A percentile compares a stretch with the other conserved stretches of the same genome.
Conservation (phyloP, 2,113 vertebrate genomes). For the Trematocara marginatum region DNA sequence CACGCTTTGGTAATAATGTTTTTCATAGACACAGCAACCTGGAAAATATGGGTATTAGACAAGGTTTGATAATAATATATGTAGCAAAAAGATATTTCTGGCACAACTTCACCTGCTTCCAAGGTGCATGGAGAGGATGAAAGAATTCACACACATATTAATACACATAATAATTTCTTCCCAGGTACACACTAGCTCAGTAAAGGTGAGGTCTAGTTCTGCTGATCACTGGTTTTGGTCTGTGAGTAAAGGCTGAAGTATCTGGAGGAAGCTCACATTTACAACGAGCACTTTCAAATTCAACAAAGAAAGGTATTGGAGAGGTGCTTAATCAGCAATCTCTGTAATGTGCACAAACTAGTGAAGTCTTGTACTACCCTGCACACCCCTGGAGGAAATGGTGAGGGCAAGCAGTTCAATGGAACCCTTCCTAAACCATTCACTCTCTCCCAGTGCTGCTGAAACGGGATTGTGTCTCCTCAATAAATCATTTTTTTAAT, state of each 20-base stretch:
- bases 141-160: no score
- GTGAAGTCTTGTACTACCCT: not conserved
- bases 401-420: not conserved
- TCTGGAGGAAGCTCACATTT: not conserved
- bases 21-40: no score
- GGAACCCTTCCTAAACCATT: not conserved
- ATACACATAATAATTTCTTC: not conserved
- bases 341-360: not conserved
- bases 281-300: not conserved
- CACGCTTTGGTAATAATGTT: no score
- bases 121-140: no score
- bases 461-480: not conserved
- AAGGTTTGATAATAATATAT: no score
- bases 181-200: not conserved
- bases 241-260: not conserved
- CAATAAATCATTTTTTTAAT: not conserved
- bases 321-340: not conserved
- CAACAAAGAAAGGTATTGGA: not conserved
- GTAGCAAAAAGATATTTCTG: no score
- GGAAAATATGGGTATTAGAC: no score
- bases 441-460: not conserved
- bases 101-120: no score
- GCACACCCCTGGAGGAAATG: not conserved
- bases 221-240: not conserved
- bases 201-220: not conserved